Base-by-base conservation (phyloP, 2,888 invertebrate species). In the Caenorhabditis imperialis region DNA sequence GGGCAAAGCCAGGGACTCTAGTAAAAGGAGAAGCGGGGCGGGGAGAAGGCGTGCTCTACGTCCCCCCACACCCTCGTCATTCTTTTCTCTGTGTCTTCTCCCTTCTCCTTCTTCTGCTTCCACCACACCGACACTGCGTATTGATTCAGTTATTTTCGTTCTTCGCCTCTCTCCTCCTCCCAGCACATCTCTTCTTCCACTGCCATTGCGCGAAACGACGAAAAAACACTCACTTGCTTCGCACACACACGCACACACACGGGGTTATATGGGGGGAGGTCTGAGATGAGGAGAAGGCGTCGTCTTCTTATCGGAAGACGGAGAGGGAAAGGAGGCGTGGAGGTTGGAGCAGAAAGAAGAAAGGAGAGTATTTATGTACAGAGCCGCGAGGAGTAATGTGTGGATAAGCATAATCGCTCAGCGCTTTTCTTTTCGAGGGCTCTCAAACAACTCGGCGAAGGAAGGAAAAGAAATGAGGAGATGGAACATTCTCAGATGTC, bases 131-230 rank as follows among this genome's bases (percentile, higher is more conserved):
- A 42, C 42, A 47, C 47, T 35, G 60, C 50, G 65, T 73, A 73
- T 73, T 60, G 73, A 73, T 73, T 73, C 73, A 73, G 73, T 73
- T 65, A 65, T 73, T 73, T 65, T 73, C 62, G 54, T 55, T 53
- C 54, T 44, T 27, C 20, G 27, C 53, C 61, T 38, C 45, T 45
- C 14, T 48, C 25, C 25, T 30, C 37, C n/a, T 40, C 23, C 12
- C 25, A 35, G 22, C 8, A 50, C 50, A 30, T 33, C 44, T 35
- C 53, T 33, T 16, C 27, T 20, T 37, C 38, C 50, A 44, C 27
- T 33, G 67, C 55, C 27, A 20, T 35, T 25, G 23, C 62, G 58
- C 58, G 37, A 35, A 47, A 35, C 40, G 54, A 54, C 16, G n/a
- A n/a, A n/a, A n/a, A n/a, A 45, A 37, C 23, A 45, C 35, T 23